These are phyloP conservation scores for Apogon hyalosoma DNA, from an alignment of 2,797 vertebrate species.

Conservation along the genomic window DNA sequence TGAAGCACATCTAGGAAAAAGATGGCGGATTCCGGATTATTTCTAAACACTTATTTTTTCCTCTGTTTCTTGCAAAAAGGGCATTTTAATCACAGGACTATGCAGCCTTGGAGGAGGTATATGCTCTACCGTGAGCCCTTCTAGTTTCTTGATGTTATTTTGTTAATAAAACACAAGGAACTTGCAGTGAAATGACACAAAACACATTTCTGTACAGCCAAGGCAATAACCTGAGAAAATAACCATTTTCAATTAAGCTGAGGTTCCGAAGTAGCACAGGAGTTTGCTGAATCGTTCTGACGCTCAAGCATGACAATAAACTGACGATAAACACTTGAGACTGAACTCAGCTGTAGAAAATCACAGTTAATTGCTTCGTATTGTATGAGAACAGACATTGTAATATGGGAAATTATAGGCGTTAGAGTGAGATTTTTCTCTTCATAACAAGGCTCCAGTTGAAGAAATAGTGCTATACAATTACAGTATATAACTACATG, in stretches of 20 bases:
- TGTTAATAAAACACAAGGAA: conserved; percentile 55
- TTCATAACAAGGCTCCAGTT: conserved; percentile 8
- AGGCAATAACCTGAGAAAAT: conserved; percentile 67
- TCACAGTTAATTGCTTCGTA: conserved; percentile 65
- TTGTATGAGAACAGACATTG: conserved; percentile 28
- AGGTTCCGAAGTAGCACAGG: conserved; percentile 28
- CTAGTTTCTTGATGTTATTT: conserved; percentile 55
- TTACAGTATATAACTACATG: too few relatives aligned
- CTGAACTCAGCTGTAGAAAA: conserved; percentile 41
- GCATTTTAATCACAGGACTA: too few relatives aligned
- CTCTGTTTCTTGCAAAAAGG: too few relatives aligned
- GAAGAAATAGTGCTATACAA: background rate
- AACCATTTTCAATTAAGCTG: conserved; percentile 66
- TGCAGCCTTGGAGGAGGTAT: background rate
- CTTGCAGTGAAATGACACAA: conserved; percentile 29
- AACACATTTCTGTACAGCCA: conserved; percentile 45
- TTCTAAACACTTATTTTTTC: too few relatives aligned
- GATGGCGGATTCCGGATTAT: too few relatives aligned
- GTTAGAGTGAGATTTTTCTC: background rate
- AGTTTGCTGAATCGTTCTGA: conserved; percentile 27
- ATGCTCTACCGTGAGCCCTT: background rate
- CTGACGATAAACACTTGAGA: conserved; percentile 39
- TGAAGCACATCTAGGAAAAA: too few relatives aligned
- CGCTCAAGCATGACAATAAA: conserved; percentile 49
- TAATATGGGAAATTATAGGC: conserved; percentile 19